A percentile compares a stretch with the other conserved stretches of the same genome.
Evolutionary conservation across 2,888 invertebrate species (phyloP).

Genomic region (Halictus quadricinctus): DNA sequence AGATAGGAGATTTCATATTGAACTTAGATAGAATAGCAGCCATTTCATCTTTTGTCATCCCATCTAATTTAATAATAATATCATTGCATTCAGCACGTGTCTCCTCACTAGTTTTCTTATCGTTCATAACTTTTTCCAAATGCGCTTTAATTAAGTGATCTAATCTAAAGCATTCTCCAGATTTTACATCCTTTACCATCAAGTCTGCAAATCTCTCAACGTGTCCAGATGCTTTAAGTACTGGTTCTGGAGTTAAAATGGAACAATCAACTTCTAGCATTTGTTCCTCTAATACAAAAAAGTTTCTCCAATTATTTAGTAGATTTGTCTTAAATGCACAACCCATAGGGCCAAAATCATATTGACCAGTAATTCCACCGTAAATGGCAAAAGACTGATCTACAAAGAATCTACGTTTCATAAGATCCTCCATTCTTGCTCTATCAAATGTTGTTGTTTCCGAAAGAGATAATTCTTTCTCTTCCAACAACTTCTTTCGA

Average conservation of each 20-base stretch:
- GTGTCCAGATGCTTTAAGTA: constrained; percentile 98
- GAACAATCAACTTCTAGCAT: constrained; percentile 99
- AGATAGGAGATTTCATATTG: constrained; percentile 96
- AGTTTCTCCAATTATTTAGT: constrained; percentile 95
- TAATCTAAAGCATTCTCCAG: constrained; percentile 98
- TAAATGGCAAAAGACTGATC: constrained; percentile 99
- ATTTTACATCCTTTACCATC: constrained; percentile 98
- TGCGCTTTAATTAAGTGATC: constrained; percentile 99
- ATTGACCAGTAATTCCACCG: constrained; percentile 97
- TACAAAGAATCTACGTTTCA: constrained; percentile 98
- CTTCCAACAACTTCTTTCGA: constrained; percentile 95
- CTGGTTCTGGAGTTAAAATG: constrained; percentile 97
- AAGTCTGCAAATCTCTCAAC: constrained; percentile 99
- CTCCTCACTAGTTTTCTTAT: constrained; percentile 91
- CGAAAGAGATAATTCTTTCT: constrained; percentile 94
- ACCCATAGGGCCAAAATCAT: constrained; percentile 99
- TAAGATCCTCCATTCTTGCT: constrained; percentile 96
- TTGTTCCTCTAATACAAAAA: constrained; percentile 98
- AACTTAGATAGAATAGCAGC: constrained; percentile 91
- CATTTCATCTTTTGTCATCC: constrained; percentile 96
- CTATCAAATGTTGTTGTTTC: constrained; percentile 91
- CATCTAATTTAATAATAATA: constrained; percentile 93
- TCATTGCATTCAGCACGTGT: constrained; percentile 90
- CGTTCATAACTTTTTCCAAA: constrained; percentile 92
- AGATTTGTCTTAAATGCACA: constrained; percentile 98